Base-by-base conservation (phyloP, 2,888 invertebrate genomes). In the Diloba caeruleocephala region DNA sequence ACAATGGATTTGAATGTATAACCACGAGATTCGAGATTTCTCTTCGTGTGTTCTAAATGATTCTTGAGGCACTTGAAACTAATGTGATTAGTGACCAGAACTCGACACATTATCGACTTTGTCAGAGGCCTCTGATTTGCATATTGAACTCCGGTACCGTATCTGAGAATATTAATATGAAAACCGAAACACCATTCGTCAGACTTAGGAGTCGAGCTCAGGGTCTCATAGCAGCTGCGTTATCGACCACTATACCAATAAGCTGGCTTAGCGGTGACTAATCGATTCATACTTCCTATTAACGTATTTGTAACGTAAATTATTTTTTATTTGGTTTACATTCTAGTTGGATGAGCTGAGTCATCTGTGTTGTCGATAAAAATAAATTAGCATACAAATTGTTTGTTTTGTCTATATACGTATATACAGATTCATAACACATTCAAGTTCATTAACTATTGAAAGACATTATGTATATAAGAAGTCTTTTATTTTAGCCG, bases 331-430 rank as follows among this genome's bases (percentile, higher is more conserved):
- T 25, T 4, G 23, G 3, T 53, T 28, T 43, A 10, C 43, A 21
- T 21, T 21, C 7, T 21, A 7, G 21, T 14, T 8, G 39, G 42
- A 51, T 28, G 28, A 42, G 32, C 46, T 65, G 60, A 50, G 32
- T 64, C 54, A 59, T 43, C 28, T 19, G 13, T 34, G 15, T 10
- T 29, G 28, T 36, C 25, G 28, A 41, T 44, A 58, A 43, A 37
- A 31, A 17, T 34, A 25, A 3, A 52, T 70, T 70, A 42, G 10
- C 66, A 67, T 67, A 53, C 50, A 54, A 63, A 65, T 67, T 13
- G 28, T 53, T 68, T 58, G 43, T 57, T 62, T 46, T 14, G 32
- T 56, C 39, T 33, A 8, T 41, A 44, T 62, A 25, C 17, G 45
- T 29, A 10, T 36, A 3, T 6, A 2, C 13, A 14, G 36, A 42